Evolutionary conservation across 2,797 vertebrate species (phyloP).

Genomic region (Sebastes taczanowskii): DNA sequence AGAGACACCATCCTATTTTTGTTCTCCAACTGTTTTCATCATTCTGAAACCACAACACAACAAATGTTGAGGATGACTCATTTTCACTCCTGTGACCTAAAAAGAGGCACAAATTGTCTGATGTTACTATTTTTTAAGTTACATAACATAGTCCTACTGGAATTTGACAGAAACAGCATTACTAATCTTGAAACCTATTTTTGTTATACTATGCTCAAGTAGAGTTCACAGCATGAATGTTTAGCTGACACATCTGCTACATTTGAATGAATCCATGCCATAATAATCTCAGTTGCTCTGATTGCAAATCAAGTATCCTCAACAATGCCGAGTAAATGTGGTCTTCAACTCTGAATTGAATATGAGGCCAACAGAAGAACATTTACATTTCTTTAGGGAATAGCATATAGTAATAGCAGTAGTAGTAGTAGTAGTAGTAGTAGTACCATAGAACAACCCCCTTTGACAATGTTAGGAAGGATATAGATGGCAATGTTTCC

Average conservation of each 20-base stretch:
- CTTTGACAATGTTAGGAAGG: neutral
- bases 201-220: neutral
- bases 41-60: neutral
- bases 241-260: neutral
- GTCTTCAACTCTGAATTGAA: too few species aligned
- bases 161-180: neutral
- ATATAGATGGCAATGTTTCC: neutral
- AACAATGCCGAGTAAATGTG: too few species aligned
- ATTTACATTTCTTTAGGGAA: too few species aligned
- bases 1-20: neutral
- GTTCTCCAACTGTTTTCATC: neutral
- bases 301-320: neutral
- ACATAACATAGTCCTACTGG: neutral
- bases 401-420: too few species aligned
- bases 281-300: neutral
- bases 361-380: too few species aligned
- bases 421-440: too few species aligned
- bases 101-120: neutral
- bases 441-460: too few species aligned
- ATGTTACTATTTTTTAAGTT: neutral
- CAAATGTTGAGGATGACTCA: neutral
- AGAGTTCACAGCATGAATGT: neutral
- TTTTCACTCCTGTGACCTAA: neutral
- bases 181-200: neutral
- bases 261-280: neutral